These are phyloP conservation scores for Mesaphorura yosii DNA, from an alignment of 1,140 invertebrate species.

Conservation along the genomic window DNA sequence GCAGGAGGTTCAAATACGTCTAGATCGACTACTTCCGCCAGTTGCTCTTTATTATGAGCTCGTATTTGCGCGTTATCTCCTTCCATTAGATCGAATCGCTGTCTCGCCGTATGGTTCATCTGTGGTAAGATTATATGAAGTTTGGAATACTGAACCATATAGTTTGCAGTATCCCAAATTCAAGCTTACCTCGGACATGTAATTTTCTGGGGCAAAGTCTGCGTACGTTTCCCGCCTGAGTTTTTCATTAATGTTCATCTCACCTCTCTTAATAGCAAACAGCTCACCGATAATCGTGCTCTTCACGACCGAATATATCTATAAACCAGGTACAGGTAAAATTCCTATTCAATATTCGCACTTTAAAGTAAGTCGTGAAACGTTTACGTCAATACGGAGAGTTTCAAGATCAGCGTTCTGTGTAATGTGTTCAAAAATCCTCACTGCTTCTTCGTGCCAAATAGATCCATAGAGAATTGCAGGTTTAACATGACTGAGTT, in stretches of 20 bases:
- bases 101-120: conserved; percentile 11
- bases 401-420: background rate
- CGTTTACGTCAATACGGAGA: background rate
- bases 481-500: conserved; percentile 21
- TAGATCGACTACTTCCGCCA: conserved; percentile 4
- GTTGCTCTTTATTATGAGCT: conserved; percentile 16
- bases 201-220: conserved; percentile 55
- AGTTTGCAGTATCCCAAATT: background rate
- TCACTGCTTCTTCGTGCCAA: conserved; percentile 18
- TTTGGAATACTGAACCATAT: background rate
- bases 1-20: conserved; percentile 10
- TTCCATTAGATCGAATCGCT: conserved; percentile 2
- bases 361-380: too few relatives aligned
- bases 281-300: conserved; percentile 43
- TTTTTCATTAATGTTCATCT: conserved; percentile 49
- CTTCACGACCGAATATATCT: conserved; percentile 69
- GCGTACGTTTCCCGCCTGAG: conserved; percentile 49
- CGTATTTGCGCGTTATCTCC: conserved; percentile 3
- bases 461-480: conserved; percentile 16
- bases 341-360: too few relatives aligned
- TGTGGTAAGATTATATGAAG: background rate
- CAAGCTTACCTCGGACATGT: conserved; percentile 52
- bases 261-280: too few relatives aligned
- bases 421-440: background rate
- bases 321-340: too few relatives aligned